phyloP scores from a whole-genome alignment of 2,888 invertebrate species.

The Zaprionus obscuricornis region DNA sequence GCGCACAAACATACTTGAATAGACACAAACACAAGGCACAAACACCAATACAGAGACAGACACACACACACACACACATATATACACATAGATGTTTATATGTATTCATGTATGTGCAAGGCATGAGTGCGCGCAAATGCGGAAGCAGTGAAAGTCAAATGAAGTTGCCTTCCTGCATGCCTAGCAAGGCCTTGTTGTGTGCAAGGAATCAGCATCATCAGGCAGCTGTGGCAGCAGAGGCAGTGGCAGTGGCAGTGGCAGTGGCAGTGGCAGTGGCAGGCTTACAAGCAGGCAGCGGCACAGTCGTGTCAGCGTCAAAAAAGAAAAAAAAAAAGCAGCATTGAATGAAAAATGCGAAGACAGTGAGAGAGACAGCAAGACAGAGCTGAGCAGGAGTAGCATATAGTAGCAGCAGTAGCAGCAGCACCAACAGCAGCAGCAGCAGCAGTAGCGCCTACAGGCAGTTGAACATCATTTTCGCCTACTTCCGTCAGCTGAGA shows the following conservation, averaged over 20 bases:
- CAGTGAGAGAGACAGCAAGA: neutral
- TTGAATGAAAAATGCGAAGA: too few relatives aligned
- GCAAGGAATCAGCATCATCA: neutral
- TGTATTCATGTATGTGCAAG: too few relatives aligned
- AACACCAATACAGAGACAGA: too few relatives aligned
- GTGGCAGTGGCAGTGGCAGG: neutral
- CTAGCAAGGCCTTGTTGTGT: constrained; percentile 1
- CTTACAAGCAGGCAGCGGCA: constrained; percentile 9
- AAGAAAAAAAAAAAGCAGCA: too few relatives aligned
- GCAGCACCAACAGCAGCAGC: neutral
- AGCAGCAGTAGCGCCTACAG: constrained; percentile 26
- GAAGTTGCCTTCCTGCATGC: constrained; percentile 28
- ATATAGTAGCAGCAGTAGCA: too few relatives aligned
- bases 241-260: neutral
- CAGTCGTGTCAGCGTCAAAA: too few relatives aligned
- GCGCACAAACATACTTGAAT: constrained; percentile 37
- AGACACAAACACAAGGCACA: neutral
- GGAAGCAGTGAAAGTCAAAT: constrained; percentile 59
- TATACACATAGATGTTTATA: neutral
- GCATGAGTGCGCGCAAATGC: constrained; percentile 40
- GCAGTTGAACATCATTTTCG: constrained; percentile 54
- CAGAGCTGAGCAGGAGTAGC: too few relatives aligned
- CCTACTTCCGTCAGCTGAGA: constrained; percentile 50
- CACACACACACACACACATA: constrained; percentile 10
- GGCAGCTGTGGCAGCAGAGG: neutral